A percentile compares a stretch with the other conserved stretches of the same genome.
These are phyloP conservation scores for Laupala kohalensis DNA, from an alignment of 1,140 invertebrate species.

Conservation along the genomic window DNA sequence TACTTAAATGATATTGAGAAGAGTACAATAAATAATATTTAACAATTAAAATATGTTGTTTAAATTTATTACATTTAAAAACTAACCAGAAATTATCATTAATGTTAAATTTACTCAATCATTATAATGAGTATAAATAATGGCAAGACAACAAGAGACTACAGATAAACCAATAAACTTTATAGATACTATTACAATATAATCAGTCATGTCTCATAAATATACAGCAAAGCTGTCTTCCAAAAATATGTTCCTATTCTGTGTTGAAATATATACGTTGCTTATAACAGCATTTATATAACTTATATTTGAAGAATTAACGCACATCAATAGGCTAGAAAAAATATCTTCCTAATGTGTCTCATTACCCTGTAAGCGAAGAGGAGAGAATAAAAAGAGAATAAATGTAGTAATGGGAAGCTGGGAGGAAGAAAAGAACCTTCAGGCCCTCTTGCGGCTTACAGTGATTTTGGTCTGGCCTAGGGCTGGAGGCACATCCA, in stretches of 20 bases:
- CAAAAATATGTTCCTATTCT: not conserved
- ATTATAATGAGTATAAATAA: not conserved
- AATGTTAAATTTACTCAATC: not conserved
- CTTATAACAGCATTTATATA: too few relatives aligned
- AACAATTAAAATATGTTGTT: too few relatives aligned
- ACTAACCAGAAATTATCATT: too few relatives aligned
- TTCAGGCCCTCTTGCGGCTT: slow-evolving; percentile 28
- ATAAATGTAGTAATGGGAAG: not conserved
- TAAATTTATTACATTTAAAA: too few relatives aligned
- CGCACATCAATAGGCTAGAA: too few relatives aligned
- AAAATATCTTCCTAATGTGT: not conserved
- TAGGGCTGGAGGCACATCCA: slow-evolving; percentile 78
- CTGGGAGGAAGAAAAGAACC: not conserved
- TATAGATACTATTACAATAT: not conserved
- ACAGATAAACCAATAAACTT: not conserved
- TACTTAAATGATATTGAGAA: not conserved
- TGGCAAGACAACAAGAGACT: not conserved
- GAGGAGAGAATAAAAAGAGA: not conserved
- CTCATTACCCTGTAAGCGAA: not conserved
- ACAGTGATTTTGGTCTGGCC: slow-evolving; percentile 81
- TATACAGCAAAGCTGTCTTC: not conserved
- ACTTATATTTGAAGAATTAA: too few relatives aligned
- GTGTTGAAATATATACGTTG: too few relatives aligned
- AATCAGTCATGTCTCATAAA: not conserved
- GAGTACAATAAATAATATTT: too few relatives aligned